Evolutionary conservation across 2,113 vertebrate genomes (phyloP), one percentile per base, ranked within the genome.

Genomic region (Procapra przewalskii): DNA sequence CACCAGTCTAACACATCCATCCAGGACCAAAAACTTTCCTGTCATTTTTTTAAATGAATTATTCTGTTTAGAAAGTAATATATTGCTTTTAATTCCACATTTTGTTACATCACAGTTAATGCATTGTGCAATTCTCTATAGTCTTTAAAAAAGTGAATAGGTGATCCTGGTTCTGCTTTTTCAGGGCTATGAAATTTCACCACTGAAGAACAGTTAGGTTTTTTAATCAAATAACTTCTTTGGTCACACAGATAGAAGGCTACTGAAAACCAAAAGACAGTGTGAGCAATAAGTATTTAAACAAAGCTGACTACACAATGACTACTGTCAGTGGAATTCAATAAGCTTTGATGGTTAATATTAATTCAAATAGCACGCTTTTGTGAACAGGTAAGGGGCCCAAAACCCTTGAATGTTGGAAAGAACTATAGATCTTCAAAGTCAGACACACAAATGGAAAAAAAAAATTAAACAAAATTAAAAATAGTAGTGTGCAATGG

Each of bases 401-500:
- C 67, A 94, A 96, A 97, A 96, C 97, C 88, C 86, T 95, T 98
- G 86, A 98, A 97, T 86, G 89, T 90, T 98, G 94, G 98, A 98
- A 98, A 98, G 92, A 98, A 79, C 59, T 90, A 96, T 55, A 97
- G 89, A 98, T 98, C 97, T 98, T 99, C 97, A 98, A 98, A 98
- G 89, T 80, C 55, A 93, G 43, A 75, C 6, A 6, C 48, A 96
- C 5, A 97, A 95, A 96, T 11, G 88, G 50, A 88, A 71, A 88
- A 57, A 60, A 29, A 59, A 94, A 88, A 82, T 36, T 67, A 90
- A 91, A 77, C 16, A 67, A 80, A 57, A 36, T 86, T 86, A 94
- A 88, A 92, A 97, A 97, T 59, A 3, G 3, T 91, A 23, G 1
- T 45, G 93, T 91, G 81, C 96, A 98, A 88, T 90, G 9, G 43